Evolutionary conservation across 2,113 vertebrate genomes (phyloP), one percentile per base, ranked within the genome.

Genomic region (Eulacestoma nigropectus): DNA sequence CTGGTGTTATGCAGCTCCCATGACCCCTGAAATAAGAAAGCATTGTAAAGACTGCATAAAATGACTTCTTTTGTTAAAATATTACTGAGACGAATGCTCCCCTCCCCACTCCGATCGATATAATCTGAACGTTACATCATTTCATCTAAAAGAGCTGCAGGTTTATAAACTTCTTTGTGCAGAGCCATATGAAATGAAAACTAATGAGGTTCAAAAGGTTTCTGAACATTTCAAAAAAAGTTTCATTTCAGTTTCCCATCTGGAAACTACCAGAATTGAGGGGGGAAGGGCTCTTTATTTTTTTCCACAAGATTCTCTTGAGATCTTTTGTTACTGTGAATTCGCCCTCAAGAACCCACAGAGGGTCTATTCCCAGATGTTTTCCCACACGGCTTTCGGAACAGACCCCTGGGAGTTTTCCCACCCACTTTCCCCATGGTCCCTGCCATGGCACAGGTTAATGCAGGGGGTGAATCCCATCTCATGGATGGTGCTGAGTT

Each of bases 131-230:
- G 41, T 91, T 93, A 91, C 91, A 94, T 91, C 77, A 89, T 91
- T 94, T 95, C 80, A 85, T 94, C 94, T 93, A 50, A 94, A 94
- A 94, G 84, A 90, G 33, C 70, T 94, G 84, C 81, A 87, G 94
- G 84, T 93, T 96, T 96, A 95, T 95, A 35, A 87, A 85, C 89
- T 85, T 82, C 15, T 84, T 95, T 96, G 87, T 87, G 77, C 81
- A 65, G 78, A 89, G 49, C 77, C 89, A 91, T 92, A 91, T 89
- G 94, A 97, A 93, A 96, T 96, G 91, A 93, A 96, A 96, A 95
- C 65, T 94, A 95, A 97, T 91, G 95, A 95, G 84, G 87, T 95
- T 96, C 91, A 95, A 95, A 96, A 96, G 94, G 89, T 96, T 97
- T 95, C 93, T 90, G 93, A 96, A 80, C 65, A 67, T 93, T 89